Base-by-base conservation (phyloP, 23 tunicate species). In the Halocynthia aurantium region DNA sequence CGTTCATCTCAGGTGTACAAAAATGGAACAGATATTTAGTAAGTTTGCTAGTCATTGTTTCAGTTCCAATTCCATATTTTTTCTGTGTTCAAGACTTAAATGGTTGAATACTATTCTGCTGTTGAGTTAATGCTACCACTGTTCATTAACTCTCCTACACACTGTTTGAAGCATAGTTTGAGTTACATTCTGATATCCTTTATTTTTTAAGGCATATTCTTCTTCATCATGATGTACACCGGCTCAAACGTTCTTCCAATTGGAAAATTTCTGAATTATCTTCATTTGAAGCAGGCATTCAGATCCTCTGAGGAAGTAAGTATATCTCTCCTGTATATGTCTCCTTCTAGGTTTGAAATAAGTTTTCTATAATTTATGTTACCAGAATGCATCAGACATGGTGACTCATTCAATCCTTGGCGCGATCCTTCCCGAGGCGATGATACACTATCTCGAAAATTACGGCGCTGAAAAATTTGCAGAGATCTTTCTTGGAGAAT, bases 371-470 rank as follows among this genome's bases (percentile, higher is more conserved):
- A 60, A 15, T 15, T 60, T 60, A 15, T 60, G 51, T 7, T 57
- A 53, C 20, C 83, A 84, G 86, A 82, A 84, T 18, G 55, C 74
- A 12, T 84, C 96, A 10, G 86, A 90, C 84, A 84, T 87, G 77
- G 73, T 87, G 70, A 12, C 82, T 15, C 81, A 85, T 6, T 86
- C 94, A 61, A 89, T 96, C 68, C 89, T 96, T 19, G 99, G 99
- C 13, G 75, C 93, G 52, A 68, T 96, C 52, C 55, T 96, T 9
- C 99, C 99, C 6, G 96, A 96, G 68, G 99, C 99, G 8, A 96
- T 96, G 99, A 89, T 96, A 63, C 99, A 96, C 76, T 96, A 96
- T 77, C 91, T 96, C 7, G 96, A 89, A 63, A 96, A 96, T 55
- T 86, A 96, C 69, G 96, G 91, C 0, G 67, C 93, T 20, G 96